Conservation (phyloP, 2,113 vertebrate genomes). For the Alouatta palliata region DNA sequence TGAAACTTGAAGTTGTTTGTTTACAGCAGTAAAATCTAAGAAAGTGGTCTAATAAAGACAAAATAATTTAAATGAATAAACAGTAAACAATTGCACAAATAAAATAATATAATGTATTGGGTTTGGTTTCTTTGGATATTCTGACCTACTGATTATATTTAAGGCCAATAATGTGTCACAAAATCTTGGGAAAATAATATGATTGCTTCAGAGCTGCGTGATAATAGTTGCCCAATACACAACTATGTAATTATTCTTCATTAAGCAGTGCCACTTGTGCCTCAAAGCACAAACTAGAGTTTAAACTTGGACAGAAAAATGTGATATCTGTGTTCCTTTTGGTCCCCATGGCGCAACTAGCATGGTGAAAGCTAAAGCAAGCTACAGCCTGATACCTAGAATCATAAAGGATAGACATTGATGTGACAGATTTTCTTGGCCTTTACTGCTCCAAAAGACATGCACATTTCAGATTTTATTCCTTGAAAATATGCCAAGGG, state of each 20-base stretch:
- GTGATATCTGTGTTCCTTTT: not conserved
- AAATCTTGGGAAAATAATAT: not conserved
- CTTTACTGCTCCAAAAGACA: conserved; percentile 27
- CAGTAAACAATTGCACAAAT: not conserved
- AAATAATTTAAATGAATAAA: not conserved
- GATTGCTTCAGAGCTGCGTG: not conserved
- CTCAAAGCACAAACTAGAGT: not conserved
- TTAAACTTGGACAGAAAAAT: not conserved
- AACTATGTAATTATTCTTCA: not conserved
- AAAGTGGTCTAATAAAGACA: not conserved
- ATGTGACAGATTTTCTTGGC: not conserved
- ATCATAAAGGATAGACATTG: not conserved
- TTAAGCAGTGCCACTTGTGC: not conserved
- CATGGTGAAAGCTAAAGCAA: not conserved
- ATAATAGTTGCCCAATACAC: not conserved
- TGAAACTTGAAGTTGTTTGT: not conserved
- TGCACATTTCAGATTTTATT: not conserved
- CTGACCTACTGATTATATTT: not conserved
- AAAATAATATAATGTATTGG: not conserved
- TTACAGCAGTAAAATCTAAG: not conserved
- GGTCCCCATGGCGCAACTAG: not conserved
- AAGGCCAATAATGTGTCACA: not conserved
- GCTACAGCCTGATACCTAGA: not conserved
- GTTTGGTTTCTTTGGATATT: conserved; percentile 2
- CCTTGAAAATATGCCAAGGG: conserved; percentile 42